Percentiles rank a stretch among this genome's conserved stretches.
Conservation (phyloP, 2,113 vertebrate species). For the Oxyruncus cristatus region DNA sequence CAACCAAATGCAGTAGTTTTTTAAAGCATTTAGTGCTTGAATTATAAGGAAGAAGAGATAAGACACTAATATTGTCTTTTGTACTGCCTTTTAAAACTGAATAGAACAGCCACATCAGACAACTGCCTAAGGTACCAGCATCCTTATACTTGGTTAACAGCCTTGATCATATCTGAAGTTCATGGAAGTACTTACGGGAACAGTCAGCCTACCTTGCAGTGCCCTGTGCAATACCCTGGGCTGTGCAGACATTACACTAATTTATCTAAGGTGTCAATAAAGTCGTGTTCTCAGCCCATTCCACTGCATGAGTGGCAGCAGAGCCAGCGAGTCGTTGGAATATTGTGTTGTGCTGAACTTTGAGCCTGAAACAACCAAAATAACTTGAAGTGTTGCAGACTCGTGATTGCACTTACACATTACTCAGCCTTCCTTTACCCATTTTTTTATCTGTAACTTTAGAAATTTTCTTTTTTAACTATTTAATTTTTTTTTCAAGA, state of each 20-base stretch:
- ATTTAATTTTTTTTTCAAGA: not conserved
- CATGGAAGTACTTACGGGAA: not conserved
- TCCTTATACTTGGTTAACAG: not conserved
- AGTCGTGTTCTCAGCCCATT: not conserved
- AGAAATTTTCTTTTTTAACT: not conserved
- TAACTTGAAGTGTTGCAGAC: not conserved
- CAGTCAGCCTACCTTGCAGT: not conserved
- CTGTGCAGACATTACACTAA: not conserved
- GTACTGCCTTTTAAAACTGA: not conserved
- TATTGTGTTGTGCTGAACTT: not conserved
- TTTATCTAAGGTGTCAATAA: not conserved
- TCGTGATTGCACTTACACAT: not conserved
- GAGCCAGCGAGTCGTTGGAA: fast-evolving
- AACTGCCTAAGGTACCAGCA: not conserved
- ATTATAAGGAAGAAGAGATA: not conserved
- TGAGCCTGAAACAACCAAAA: not conserved
- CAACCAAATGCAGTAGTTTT: not conserved
- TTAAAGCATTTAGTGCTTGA: not conserved
- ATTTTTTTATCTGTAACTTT: not conserved
- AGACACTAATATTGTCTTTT: not conserved
- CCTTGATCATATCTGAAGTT: not conserved
- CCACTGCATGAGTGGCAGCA: not conserved
- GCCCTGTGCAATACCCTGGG: not conserved
- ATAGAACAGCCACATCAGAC: not conserved
- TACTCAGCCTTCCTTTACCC: not conserved